Conservation (phyloP, 2,797 vertebrate genomes). For the Xiphophorus birchmanni region DNA sequence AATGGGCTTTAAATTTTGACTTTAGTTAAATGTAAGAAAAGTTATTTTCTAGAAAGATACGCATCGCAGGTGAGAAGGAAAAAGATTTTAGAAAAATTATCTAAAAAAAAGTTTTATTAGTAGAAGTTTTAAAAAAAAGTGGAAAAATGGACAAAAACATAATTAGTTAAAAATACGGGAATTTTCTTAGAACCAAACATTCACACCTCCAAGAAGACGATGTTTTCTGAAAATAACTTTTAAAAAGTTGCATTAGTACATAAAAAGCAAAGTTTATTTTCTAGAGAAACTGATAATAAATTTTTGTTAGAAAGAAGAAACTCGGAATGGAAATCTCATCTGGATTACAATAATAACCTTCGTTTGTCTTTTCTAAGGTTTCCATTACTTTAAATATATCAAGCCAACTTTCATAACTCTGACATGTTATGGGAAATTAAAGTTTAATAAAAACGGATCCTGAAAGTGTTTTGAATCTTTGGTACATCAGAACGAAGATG, state of each 20-base stretch:
- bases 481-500: slow-evolving; percentile 30
- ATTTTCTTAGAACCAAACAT: too few species aligned
- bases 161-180: too few species aligned
- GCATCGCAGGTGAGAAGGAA: not conserved
- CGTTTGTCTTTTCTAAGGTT: not conserved
- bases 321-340: not conserved
- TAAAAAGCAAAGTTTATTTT: too few species aligned
- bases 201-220: too few species aligned
- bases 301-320: too few species aligned
- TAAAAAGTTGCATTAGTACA: too few species aligned
- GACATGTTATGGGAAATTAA: not conserved
- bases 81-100: not conserved
- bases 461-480: not conserved
- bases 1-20: not conserved
- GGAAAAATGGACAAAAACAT: too few species aligned
- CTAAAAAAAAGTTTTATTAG: not conserved
- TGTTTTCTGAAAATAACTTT: too few species aligned
- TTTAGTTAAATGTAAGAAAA: not conserved
- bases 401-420: not conserved
- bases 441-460: not conserved
- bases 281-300: too few species aligned
- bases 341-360: not conserved
- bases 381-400: not conserved
- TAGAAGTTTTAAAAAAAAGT: not conserved
- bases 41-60: too few species aligned